Base-by-base conservation (phyloP, 2,888 invertebrate genomes). In the Heliothis peltigera region DNA sequence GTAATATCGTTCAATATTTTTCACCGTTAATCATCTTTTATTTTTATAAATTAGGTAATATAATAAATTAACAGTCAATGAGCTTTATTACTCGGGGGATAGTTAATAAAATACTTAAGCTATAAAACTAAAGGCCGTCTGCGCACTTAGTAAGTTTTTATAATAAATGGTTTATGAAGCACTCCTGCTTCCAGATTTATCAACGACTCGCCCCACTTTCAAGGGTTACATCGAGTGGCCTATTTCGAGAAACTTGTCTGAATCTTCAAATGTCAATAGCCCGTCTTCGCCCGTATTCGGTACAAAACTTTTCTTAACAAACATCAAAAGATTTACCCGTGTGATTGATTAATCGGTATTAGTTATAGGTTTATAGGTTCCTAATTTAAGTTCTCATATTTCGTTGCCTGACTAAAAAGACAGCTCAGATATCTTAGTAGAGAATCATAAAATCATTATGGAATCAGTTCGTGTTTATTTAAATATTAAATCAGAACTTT, bases 121-220 rank as follows among this genome's bases (percentile, higher is more conserved):
- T 56, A 78, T 80, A 70, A 67, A 77, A 66, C 22, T 25, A 53
- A 59, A 64, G 56, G 56, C 44, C 28, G 32, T 63, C 55, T 57
- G 43, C 51, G 54, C 58, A 65, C 57, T 70, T 62, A 58, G 54
- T 43, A 73, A 73, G 77, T 77, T 73, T 72, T 73, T 62, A 81
- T 73, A 69, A 79, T 68, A 79, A 73, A 81, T 74, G 68, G 66
- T 79, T 64, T 67, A 69, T 59, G 44, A 46, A 60, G 64, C n/a
- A 59, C 49, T 59, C 52, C 54, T 51, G 22, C 57, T 46, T 39
- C 54, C 44, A 52, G 55, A 69, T 77, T 75, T 75, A 72, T 57
- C 52, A 61, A 69, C 44, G 64, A 64, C 64, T 61, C 66, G 70
- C 46, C 62, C 71, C 52, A 81, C 56, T 75, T 79, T 64, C 53